Percentiles rank a stretch among this genome's conserved stretches.
Conservation (phyloP, 2,113 vertebrate genomes). For the Probosciger aterrimus region DNA sequence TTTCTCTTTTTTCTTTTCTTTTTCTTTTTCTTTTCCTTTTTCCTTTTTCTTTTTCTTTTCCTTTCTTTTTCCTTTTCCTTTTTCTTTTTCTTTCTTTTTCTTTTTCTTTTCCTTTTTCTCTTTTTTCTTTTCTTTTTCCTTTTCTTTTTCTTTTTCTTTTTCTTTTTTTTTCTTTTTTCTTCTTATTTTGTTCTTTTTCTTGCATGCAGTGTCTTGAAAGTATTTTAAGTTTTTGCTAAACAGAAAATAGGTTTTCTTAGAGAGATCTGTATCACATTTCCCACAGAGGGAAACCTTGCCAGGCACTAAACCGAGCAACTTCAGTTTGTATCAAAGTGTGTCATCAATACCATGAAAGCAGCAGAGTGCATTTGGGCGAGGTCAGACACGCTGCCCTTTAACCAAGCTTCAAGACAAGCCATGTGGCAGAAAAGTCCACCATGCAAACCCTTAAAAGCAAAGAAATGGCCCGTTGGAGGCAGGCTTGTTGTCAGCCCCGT, state of each 20-base stretch:
- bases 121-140: no score
- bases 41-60: no score
- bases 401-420: not conserved
- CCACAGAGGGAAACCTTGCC: not conserved
- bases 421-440: not conserved
- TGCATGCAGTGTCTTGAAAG: not conserved
- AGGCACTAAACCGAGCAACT: not conserved
- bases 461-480: not conserved
- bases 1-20: not conserved
- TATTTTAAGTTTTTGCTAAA: not conserved
- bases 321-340: not conserved
- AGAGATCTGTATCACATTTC: not conserved
- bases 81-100: rapidly evolving
- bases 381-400: not conserved
- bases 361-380: not conserved
- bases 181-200: not conserved
- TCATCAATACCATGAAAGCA: not conserved
- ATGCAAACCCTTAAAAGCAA: not conserved
- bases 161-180: not conserved
- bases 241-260: not conserved
- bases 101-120: no score
- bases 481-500: not conserved
- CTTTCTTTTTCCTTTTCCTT: no score
- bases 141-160: no score
- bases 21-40: not conserved